A percentile compares a stretch with the other conserved stretches of the same genome.
Evolutionary conservation across 2,113 vertebrate genomes (phyloP).

Genomic region (Kryptolebias marmoratus): DNA sequence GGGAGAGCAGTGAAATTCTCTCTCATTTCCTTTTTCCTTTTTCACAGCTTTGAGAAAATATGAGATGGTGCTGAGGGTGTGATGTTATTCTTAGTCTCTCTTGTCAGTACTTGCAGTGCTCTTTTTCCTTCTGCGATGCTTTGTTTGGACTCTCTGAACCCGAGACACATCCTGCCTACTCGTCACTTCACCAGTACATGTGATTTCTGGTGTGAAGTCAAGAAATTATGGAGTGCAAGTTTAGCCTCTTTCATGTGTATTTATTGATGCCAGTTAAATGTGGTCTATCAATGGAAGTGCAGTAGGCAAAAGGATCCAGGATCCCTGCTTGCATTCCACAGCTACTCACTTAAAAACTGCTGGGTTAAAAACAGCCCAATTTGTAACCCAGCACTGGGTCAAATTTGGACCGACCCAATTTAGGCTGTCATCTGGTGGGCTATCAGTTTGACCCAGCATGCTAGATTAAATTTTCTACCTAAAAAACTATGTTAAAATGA

Average conservation of each 20-base stretch:
- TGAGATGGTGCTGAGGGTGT: constrained; percentile 70
- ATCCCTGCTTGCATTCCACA: too few species aligned
- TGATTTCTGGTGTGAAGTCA: constrained; percentile 59
- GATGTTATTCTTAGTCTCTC: constrained; percentile 72
- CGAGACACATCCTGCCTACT: neutral
- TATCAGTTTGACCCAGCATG: too few species aligned
- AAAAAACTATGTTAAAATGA: too few species aligned
- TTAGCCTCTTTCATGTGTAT: constrained; percentile 16
- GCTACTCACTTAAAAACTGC: too few species aligned
- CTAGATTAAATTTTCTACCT: too few species aligned
- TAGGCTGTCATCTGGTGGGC: too few species aligned
- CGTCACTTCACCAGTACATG: constrained; percentile 39
- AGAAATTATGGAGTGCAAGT: constrained; percentile 32
- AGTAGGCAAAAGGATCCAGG: too few species aligned
- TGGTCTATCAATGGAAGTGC: too few species aligned
- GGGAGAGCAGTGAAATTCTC: neutral
- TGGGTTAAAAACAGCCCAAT: too few species aligned
- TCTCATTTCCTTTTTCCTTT: constrained; percentile 12
- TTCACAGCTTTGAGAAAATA: constrained; percentile 57
- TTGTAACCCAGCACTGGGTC: too few species aligned
- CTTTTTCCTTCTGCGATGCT: neutral
- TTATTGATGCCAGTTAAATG: neutral
- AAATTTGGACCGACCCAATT: too few species aligned
- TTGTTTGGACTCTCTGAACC: constrained; percentile 28
- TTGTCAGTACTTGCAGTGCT: constrained; percentile 52